Evolutionary conservation across 2,888 invertebrate genomes (phyloP).

Genomic region (Cinara cedri): DNA sequence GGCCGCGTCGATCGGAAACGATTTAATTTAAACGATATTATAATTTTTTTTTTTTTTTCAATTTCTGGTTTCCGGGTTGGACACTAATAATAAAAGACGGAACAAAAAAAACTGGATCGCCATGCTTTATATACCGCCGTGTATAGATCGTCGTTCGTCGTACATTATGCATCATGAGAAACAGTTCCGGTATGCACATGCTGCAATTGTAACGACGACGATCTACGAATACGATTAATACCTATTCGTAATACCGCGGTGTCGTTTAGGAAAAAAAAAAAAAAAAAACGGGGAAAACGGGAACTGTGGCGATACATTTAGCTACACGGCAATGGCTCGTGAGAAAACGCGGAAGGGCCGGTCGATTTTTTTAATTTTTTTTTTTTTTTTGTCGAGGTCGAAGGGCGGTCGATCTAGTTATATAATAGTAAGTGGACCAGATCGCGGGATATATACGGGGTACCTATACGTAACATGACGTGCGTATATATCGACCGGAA

Average conservation of each 20-base stretch:
- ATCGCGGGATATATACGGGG: conserved; percentile 28
- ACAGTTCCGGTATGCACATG: conserved; percentile 43
- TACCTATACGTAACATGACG: neutral
- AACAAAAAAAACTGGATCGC: conserved; percentile 32
- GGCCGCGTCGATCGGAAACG: conserved; percentile 29
- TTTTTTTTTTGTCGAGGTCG: conserved; percentile 1
- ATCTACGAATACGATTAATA: too few species aligned
- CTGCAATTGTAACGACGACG: neutral
- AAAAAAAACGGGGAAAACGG: neutral
- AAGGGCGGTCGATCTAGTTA: conserved; percentile 51
- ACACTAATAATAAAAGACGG: too few species aligned
- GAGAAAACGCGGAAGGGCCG: conserved; percentile 56
- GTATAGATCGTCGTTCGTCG: neutral
- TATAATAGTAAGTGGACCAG: conserved; percentile 48
- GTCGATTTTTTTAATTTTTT: too few species aligned
- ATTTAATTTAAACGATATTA: conserved; percentile 23
- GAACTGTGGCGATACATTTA: neutral
- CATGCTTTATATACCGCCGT: too few species aligned
- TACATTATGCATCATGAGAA: conserved; percentile 46
- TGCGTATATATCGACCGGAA: conserved; percentile 55
- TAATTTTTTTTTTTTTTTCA: conserved; percentile 1
- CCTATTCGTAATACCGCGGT: neutral
- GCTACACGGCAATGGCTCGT: conserved; percentile 42
- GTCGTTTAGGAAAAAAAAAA: conserved; percentile 6
- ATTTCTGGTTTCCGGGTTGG: conserved; percentile 53